Conservation (phyloP, 2,113 vertebrate species). For the Ivindomyrus marchei region DNA sequence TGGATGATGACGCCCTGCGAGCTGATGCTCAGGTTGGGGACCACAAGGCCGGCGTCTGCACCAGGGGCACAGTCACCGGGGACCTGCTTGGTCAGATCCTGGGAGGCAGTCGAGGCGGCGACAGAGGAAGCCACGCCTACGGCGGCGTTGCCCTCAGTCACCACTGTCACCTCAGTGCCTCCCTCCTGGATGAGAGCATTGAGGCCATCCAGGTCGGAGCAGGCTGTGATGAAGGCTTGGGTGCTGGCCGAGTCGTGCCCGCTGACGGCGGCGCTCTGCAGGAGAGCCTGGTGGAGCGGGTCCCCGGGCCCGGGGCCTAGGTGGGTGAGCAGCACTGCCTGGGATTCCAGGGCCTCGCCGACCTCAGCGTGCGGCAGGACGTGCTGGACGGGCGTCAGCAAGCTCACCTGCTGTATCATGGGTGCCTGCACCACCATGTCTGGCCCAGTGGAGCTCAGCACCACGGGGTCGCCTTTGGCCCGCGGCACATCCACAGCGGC, state of each 20-base stretch:
- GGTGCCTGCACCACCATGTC: slow-evolving; percentile 60
- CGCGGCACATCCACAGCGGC: slow-evolving; percentile 39
- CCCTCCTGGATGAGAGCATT: slow-evolving; percentile 86
- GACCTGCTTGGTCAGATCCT: slow-evolving; percentile 57
- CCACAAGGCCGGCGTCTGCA: slow-evolving; percentile 37
- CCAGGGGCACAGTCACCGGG: slow-evolving; percentile 23
- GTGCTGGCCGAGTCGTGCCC: slow-evolving; percentile 46
- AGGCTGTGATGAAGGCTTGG: slow-evolving; percentile 67
- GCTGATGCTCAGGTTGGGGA: slow-evolving; percentile 50
- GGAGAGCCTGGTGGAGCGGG: slow-evolving; percentile 65
- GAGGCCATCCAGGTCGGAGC: slow-evolving; percentile 84
- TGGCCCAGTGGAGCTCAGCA: slow-evolving; percentile 61
- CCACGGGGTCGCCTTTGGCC: slow-evolving; percentile 50
- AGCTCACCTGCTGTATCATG: slow-evolving; percentile 81
- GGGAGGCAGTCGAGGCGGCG: slow-evolving; percentile 46
- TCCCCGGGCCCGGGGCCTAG: slow-evolving; percentile 46
- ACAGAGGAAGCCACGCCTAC: slow-evolving; percentile 38
- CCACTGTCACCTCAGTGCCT: slow-evolving; percentile 77
- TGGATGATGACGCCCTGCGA: slow-evolving; percentile 58
- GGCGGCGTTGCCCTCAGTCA: slow-evolving; percentile 66
- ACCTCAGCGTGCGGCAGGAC: slow-evolving; percentile 49
- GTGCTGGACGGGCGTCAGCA: slow-evolving; percentile 65
- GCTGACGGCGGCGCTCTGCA: slow-evolving; percentile 52
- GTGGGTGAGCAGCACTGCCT: slow-evolving; percentile 63
- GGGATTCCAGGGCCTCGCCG: slow-evolving; percentile 51